Evolutionary conservation across 2,888 invertebrate species (phyloP), one percentile per base, ranked within the genome.

Genomic region (Malthinus seriepunctatus): DNA sequence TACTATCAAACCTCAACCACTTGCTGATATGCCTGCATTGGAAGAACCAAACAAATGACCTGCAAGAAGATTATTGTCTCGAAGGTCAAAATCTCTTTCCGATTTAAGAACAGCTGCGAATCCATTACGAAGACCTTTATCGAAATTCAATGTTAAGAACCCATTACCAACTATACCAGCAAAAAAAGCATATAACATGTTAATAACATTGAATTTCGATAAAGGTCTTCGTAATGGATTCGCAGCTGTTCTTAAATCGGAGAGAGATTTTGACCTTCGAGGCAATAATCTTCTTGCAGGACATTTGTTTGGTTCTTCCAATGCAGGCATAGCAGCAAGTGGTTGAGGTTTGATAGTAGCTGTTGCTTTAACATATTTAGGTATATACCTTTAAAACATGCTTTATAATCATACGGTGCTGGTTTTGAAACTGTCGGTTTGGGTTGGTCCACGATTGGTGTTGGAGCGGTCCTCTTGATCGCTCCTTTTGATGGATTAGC

Each of bases 331-430:
- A 23, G 5, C 23, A 23, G 23, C n/a, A n/a, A n/a, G n/a, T n/a
- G n/a, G n/a, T n/a, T n/a, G 5, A 23, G 23, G 23, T 23, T 2
- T 23, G 23, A 23, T 5, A 23, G n/a, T n/a, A 45, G 8, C 12
- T 10, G 12, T 10, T 10, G 5, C 8, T 9, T 45, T 32, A 5
- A 48, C 5, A 12, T 48, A 8, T 14, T 14, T 14, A 1, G 32
- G 9, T 11, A 33, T 12, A 32, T n/a, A n/a, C n/a, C n/a, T 34
- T 15, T 15, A 64, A 84, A 85, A 48, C 88, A 82, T 31, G 86
- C 86, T 74, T 88, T 86, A 63, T 82, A 87, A 69, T 87, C 87
- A 74, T 87, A 87, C 0, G 86, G 80, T 6, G 84, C 80, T 47
- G 85, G 83, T 62, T 86, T 82, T 4, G 84, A 80, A 8, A 76